A percentile compares a stretch with the other conserved stretches of the same genome.
Conservation (phyloP, 1,140 invertebrate genomes). For the Oedothorax gibbosus region DNA sequence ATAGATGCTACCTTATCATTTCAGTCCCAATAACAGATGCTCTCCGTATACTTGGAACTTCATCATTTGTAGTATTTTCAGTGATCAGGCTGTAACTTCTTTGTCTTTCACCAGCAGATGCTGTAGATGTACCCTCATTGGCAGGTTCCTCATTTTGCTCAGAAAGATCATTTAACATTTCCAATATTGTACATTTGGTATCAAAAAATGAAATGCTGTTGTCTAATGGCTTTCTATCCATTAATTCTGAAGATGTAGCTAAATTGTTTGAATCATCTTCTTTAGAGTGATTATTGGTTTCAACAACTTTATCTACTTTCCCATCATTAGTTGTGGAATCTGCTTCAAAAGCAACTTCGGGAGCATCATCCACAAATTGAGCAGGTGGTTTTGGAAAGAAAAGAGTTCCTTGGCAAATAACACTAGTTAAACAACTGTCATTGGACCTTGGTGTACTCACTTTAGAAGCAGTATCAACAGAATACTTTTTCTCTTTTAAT, state of each 20-base stretch:
- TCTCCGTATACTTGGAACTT: slow-evolving; percentile 63
- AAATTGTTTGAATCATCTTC: slow-evolving; percentile 22
- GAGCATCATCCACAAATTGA: slow-evolving; percentile 62
- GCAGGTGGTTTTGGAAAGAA: slow-evolving; percentile 65
- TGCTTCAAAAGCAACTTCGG: neutral
- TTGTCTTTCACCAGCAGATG: slow-evolving; percentile 28
- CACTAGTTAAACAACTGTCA: slow-evolving; percentile 51
- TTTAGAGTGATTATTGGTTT: neutral
- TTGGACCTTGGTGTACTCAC: slow-evolving; percentile 37
- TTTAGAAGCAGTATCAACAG: slow-evolving; percentile 29
- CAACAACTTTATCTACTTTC: neutral
- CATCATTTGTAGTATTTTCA: slow-evolving; percentile 51
- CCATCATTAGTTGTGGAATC: neutral
- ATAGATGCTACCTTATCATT: slow-evolving; percentile 54
- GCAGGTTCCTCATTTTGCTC: slow-evolving; percentile 32
- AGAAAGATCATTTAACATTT: slow-evolving; percentile 63
- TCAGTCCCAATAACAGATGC: slow-evolving; percentile 64
- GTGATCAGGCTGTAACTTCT: slow-evolving; percentile 56
- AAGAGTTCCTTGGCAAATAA: slow-evolving; percentile 63
- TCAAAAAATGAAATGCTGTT: slow-evolving; percentile 60
- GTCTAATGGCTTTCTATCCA: slow-evolving; percentile 11
- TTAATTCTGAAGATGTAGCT: neutral
- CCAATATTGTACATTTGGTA: slow-evolving; percentile 64
- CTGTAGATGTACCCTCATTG: neutral
- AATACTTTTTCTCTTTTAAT: slow-evolving; percentile 16